Base-by-base conservation (phyloP, 2,888 invertebrate species). In the Eledone cirrhosa region DNA sequence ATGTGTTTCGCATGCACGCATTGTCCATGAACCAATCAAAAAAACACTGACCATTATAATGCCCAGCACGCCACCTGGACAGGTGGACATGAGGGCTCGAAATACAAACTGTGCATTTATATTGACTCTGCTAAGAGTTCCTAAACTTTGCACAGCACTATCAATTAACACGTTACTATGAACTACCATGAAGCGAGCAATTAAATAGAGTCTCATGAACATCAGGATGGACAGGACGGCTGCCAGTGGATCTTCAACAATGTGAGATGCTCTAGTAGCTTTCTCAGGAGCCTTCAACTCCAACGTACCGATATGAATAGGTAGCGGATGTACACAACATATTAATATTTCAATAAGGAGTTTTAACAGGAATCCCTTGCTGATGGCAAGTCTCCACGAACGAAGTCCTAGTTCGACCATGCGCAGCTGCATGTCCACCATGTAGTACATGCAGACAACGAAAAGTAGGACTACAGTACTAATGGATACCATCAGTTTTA, bases 31-130 rank as follows among this genome's bases (percentile, higher is more conserved):
- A 80, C 86, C 86, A 19, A 87, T 83, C 72, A 87, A 79, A 69
- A 87, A 83, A 22, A 85, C 85, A n/a, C 83, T 82, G n/a, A 84
- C 80, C 84, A 87, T 85, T 19, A 86, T 85, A 5, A 84, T 83
- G 11, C 83, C 79, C 27, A 87, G 78, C 69, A 86, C 85, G 19
- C 82, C 79, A 13, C 86, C 86, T 3, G 87, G 87, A 77, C 82
- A 82, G 19, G 85, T 83, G 47, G 84, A 84, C 87, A 87, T 87
- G 53, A 87, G 79, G 0, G 87, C 86, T 77, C 86, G 84, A 77
- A 87, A 87, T 1, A 87, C 87, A 80, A 87, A 87, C 81, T 86
- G 86, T 48, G 86, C 85, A 81, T 87, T 86, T 47, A 87, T 87
- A 67, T 84, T 86, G 22, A 87, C 86, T 24, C 86, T 84, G 76